These are phyloP conservation scores for Congeria kusceri DNA, from an alignment of 2,888 invertebrate species.

Conservation along the genomic window DNA sequence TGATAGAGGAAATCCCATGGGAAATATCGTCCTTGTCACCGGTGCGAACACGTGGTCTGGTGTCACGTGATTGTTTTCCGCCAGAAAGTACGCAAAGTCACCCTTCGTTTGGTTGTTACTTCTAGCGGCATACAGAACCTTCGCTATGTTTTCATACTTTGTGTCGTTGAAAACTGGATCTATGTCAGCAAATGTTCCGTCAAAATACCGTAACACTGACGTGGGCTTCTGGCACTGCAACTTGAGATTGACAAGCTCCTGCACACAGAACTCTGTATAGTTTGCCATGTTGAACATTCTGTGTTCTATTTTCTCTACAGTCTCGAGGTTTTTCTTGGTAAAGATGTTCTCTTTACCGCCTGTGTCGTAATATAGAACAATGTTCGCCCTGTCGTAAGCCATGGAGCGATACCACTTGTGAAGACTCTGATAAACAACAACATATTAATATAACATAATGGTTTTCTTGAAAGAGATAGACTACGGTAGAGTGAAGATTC, in stretches of 20 bases:
- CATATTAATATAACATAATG: too few relatives aligned
- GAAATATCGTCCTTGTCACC: constrained; percentile 65
- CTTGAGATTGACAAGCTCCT: constrained; percentile 21
- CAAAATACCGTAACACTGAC: constrained; percentile 74
- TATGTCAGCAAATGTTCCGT: constrained; percentile 67
- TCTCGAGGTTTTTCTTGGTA: constrained; percentile 64
- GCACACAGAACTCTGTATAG: constrained; percentile 57
- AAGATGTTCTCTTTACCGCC: constrained; percentile 74
- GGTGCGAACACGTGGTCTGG: constrained; percentile 41
- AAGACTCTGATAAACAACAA: constrained; percentile 34
- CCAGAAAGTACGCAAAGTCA: constrained; percentile 65
- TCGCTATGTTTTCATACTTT: constrained; percentile 67
- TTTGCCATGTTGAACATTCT: constrained; percentile 43
- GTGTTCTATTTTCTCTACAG: constrained; percentile 70
- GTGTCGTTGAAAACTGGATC: constrained; percentile 71
- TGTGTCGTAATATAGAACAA: constrained; percentile 68
- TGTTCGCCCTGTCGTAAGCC: constrained; percentile 46
- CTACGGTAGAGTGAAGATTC: too few relatives aligned
- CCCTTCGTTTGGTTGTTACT: constrained; percentile 62
- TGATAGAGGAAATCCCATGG: constrained; percentile 65
- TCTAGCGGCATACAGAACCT: constrained; percentile 68
- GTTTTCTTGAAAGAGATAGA: too few relatives aligned
- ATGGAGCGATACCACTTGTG: constrained; percentile 59
- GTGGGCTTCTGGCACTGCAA: constrained; percentile 57
- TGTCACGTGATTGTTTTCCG: constrained; percentile 60